phyloP scores from a whole-genome alignment of 2,113 vertebrate genomes.

The Pelodiscus sinensis region DNA sequence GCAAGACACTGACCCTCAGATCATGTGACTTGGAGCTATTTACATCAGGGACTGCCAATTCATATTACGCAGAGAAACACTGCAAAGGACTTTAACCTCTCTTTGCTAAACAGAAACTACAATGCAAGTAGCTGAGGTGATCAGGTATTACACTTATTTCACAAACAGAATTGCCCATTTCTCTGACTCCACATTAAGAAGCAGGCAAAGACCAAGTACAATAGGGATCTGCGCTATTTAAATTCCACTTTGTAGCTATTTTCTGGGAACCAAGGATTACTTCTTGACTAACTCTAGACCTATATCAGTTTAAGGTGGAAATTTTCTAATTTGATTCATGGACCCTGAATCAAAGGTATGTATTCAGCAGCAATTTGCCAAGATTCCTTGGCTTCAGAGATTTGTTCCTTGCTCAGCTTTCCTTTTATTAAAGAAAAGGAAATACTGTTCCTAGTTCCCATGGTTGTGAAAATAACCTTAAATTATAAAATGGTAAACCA shows the following conservation, averaged over 20 bases:
- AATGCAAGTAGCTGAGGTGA: background rate
- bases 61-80: background rate
- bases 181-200: background rate
- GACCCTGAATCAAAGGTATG: background rate
- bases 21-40: background rate
- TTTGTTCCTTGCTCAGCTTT: background rate
- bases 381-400: background rate
- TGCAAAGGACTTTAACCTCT: background rate
- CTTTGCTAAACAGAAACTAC: background rate
- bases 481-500: conserved; percentile 21
- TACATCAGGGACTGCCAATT: background rate
- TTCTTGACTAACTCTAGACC: background rate
- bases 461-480: background rate
- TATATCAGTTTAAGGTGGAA: background rate
- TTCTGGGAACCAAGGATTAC: background rate
- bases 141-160: background rate
- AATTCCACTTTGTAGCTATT: background rate
- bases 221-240: background rate
- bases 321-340: background rate
- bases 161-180: accelerated
- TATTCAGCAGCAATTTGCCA: background rate
- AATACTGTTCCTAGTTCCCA: background rate
- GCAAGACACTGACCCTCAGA: background rate
- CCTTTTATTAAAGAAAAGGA: background rate
- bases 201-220: background rate